Percentiles rank a stretch among this genome's conserved stretches.
phyloP scores from a whole-genome alignment of 1,140 invertebrate species.

The Thaumatotibia leucotreta region DNA sequence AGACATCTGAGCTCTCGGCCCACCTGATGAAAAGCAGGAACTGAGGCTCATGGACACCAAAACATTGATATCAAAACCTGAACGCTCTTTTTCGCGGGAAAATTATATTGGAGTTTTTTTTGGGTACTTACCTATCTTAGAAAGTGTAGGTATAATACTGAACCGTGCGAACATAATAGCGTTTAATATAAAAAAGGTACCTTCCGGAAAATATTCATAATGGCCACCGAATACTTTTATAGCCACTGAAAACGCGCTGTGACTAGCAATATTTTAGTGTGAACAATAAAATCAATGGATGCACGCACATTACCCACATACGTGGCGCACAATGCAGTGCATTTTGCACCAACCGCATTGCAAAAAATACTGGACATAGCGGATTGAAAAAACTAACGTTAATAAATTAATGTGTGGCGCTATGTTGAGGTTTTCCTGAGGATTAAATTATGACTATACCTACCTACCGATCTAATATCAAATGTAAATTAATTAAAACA shows the following conservation, averaged over 20 bases:
- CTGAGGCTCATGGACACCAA: no score
- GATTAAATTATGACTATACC: no score
- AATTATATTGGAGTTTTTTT: no score
- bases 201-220: neutral
- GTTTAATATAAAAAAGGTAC: neutral
- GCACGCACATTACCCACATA: constrained; percentile 14
- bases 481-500: no score
- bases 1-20: no score
- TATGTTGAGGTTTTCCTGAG: neutral
- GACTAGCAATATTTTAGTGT: constrained; percentile 33
- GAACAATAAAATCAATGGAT: constrained; percentile 34
- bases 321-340: neutral
- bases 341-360: neutral
- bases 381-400: neutral
- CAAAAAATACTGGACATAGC: neutral
- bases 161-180: no score
- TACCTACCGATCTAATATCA: no score
- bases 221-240: constrained; percentile 8
- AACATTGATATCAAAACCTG: no score
- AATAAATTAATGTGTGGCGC: neutral
- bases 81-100: no score
- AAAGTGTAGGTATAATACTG: no score
- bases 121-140: no score
- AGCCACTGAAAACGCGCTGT: constrained; percentile 23
- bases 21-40: no score